phyloP scores from a whole-genome alignment of 1,140 invertebrate species.

The Stegodyphus mimosarum region DNA sequence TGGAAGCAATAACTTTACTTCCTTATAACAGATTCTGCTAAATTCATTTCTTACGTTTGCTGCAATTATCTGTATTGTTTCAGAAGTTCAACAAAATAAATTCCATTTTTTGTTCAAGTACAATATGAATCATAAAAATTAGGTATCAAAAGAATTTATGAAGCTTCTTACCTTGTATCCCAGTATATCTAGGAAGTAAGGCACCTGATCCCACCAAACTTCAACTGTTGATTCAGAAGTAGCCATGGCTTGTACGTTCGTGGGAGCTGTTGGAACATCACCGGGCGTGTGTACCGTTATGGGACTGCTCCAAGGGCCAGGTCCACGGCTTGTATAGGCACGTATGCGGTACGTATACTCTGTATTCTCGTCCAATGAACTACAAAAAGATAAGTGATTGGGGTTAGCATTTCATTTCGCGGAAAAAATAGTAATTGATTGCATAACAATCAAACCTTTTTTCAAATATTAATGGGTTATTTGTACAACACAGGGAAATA shows the following conservation, averaged over 20 bases:
- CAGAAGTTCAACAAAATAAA: too few relatives aligned
- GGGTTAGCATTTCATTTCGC: too few relatives aligned
- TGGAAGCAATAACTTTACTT: too few relatives aligned
- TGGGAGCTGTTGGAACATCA: constrained; percentile 86
- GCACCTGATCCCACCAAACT: constrained; percentile 95
- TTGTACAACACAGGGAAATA: neutral
- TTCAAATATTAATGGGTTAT: neutral
- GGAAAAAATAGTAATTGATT: neutral
- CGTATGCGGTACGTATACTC: constrained; percentile 94
- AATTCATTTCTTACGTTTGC: too few relatives aligned
- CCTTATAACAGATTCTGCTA: too few relatives aligned
- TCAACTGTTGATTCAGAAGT: constrained; percentile 92
- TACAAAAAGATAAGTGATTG: constrained; percentile 2
- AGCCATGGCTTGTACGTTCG: constrained; percentile 89
- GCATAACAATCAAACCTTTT: neutral
- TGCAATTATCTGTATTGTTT: too few relatives aligned
- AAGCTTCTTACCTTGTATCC: constrained; percentile 77
- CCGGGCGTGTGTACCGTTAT: constrained; percentile 85
- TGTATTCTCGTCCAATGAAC: constrained; percentile 92
- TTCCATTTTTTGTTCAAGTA: too few relatives aligned
- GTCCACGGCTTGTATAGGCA: constrained; percentile 88
- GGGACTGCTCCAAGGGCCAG: constrained; percentile 90
- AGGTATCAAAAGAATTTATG: neutral
- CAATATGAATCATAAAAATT: neutral
- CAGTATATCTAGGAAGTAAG: constrained; percentile 75